Evolutionary conservation across 2,797 vertebrate species (phyloP).

Genomic region (Percopsis omiscomaycus): DNA sequence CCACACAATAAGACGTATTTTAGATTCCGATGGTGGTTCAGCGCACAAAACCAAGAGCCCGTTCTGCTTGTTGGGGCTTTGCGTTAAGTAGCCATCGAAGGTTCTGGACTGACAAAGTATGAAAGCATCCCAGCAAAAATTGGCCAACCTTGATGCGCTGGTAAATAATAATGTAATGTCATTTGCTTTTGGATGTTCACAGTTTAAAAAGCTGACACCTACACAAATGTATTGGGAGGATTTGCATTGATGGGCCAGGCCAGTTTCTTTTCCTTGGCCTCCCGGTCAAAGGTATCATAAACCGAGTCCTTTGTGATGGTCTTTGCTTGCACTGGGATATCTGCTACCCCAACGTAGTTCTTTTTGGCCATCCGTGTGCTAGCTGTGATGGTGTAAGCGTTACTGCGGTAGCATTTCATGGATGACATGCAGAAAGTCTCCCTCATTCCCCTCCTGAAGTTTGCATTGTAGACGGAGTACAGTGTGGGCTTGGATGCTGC

Average conservation of each 20-base stretch:
- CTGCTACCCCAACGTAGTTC: constrained; percentile 91
- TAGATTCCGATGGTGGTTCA: constrained; percentile 1
- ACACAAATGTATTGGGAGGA: constrained; percentile 93
- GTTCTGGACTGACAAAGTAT: neutral
- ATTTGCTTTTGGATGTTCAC: constrained; percentile 4
- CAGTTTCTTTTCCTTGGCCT: constrained; percentile 90
- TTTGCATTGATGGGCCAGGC: constrained; percentile 92
- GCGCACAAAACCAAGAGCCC: constrained; percentile 21
- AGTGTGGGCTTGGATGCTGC: constrained; percentile 89
- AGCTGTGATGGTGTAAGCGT: constrained; percentile 94
- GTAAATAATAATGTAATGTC: too few relatives aligned
- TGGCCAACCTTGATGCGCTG: neutral
- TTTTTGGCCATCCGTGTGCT: constrained; percentile 93
- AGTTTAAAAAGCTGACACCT: constrained; percentile 16
- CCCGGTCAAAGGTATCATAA: constrained; percentile 87
- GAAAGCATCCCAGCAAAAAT: constrained; percentile 15
- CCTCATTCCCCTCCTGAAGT: constrained; percentile 91
- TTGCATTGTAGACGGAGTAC: constrained; percentile 88
- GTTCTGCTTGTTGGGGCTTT: constrained; percentile 7
- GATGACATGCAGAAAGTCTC: constrained; percentile 98
- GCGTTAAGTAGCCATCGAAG: neutral
- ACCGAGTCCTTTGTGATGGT: constrained; percentile 82
- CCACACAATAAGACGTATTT: neutral
- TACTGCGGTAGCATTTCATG: constrained; percentile 96
- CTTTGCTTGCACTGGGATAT: constrained; percentile 82